Evolutionary conservation across 1,140 invertebrate species (phyloP).

Genomic region (Megalonaias nervosa): DNA sequence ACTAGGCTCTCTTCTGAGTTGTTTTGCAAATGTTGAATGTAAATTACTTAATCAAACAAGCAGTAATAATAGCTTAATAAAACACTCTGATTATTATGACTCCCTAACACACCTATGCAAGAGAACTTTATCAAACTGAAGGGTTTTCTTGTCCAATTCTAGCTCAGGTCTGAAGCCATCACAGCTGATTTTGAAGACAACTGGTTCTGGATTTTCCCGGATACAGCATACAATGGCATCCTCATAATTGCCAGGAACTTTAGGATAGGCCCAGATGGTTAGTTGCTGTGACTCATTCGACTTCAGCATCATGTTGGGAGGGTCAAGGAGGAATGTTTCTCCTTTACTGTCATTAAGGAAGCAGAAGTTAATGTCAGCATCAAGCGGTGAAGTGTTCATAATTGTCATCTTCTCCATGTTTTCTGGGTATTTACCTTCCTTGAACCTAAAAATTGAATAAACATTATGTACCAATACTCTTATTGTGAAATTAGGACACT

Average conservation of each 20-base stretch:
- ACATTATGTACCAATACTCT: no score
- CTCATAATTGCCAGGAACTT: slow-evolving; percentile 60
- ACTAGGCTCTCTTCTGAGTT: no score
- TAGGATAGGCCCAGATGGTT: slow-evolving; percentile 70
- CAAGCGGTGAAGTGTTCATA: slow-evolving; percentile 69
- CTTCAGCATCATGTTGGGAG: slow-evolving; percentile 68
- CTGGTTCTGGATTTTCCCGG: slow-evolving; percentile 71
- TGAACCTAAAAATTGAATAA: slow-evolving; percentile 50
- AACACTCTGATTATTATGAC: no score
- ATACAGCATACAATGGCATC: slow-evolving; percentile 71
- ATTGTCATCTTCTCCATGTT: slow-evolving; percentile 69
- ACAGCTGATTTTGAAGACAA: slow-evolving; percentile 69
- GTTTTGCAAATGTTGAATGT: no score
- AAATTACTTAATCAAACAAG: no score
- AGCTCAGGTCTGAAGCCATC: slow-evolving; percentile 69
- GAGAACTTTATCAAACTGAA: slow-evolving; percentile 71
- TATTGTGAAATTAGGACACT: no score
- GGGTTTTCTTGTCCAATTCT: slow-evolving; percentile 69
- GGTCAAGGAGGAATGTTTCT: slow-evolving; percentile 71
- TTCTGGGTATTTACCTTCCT: slow-evolving; percentile 68
- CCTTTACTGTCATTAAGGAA: slow-evolving; percentile 70
- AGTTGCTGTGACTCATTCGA: slow-evolving; percentile 62
- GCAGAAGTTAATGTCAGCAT: slow-evolving; percentile 71
- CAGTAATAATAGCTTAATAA: no score
- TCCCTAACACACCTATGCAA: slow-evolving; percentile 63